phyloP scores from a whole-genome alignment of 1,140 invertebrate genomes.

The Drosophila neocordata region DNA sequence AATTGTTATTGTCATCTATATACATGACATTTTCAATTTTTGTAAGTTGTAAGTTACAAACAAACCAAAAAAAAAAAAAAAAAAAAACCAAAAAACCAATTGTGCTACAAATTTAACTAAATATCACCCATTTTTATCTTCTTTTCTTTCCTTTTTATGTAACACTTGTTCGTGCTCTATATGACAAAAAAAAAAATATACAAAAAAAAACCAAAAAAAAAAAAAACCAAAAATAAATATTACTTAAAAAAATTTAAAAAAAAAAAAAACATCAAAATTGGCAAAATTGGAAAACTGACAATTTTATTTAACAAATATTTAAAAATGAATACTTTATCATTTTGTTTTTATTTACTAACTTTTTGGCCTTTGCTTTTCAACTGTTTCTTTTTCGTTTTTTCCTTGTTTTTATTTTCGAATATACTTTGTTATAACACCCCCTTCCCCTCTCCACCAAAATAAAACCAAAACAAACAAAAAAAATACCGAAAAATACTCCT shows the following conservation, averaged over 20 bases:
- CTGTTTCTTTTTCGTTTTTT: slow-evolving; percentile 13
- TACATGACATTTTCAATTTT: slow-evolving; percentile 62
- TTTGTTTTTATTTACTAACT: slow-evolving; percentile 41
- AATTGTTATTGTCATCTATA: slow-evolving; percentile 52
- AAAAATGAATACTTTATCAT: slow-evolving; percentile 34
- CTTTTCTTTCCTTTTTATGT: slow-evolving; percentile 82
- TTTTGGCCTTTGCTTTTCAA: slow-evolving; percentile 37
- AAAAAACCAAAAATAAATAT: slow-evolving; percentile 31
- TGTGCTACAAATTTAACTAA: slow-evolving; percentile 78
- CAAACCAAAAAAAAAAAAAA: slow-evolving; percentile 32
- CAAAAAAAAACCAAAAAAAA: slow-evolving; percentile 52
- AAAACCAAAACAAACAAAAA: background rate
- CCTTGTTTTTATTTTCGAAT: slow-evolving; percentile 32
- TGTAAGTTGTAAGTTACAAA: slow-evolving; percentile 72
- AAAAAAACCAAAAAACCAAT: slow-evolving; percentile 55
- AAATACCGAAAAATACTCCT: slow-evolving; percentile 35
- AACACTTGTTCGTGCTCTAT: slow-evolving; percentile 81
- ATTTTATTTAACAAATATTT: slow-evolving; percentile 54
- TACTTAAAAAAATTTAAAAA: slow-evolving; percentile 53
- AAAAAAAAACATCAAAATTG: slow-evolving; percentile 72
- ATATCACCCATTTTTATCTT: slow-evolving; percentile 82
- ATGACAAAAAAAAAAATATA: slow-evolving; percentile 64
- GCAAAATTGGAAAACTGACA: slow-evolving; percentile 79
- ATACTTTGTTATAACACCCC: slow-evolving; percentile 52
- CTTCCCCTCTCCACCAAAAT: slow-evolving; percentile 25